A percentile compares a stretch with the other conserved stretches of the same genome.
Conservation (phyloP, 1,140 invertebrate genomes). For the Lepidurus apus region DNA sequence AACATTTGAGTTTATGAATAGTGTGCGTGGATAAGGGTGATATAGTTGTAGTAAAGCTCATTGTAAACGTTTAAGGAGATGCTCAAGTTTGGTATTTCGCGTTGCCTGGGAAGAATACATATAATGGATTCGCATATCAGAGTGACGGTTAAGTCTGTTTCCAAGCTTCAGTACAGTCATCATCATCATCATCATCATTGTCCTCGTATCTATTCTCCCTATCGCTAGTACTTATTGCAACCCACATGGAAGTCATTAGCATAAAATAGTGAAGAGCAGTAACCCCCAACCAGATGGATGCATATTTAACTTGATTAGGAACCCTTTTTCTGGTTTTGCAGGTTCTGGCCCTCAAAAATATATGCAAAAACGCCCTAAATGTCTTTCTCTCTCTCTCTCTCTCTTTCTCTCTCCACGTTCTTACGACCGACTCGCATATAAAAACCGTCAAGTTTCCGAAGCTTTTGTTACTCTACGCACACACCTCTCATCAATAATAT, state of each 20-base stretch:
- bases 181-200: conserved; percentile 5
- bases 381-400: not conserved
- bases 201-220: not conserved
- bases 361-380: conserved; percentile 11
- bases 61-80: too few relatives aligned
- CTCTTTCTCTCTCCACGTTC: not conserved
- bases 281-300: not conserved
- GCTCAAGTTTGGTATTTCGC: not conserved
- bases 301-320: not conserved
- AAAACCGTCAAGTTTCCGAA: not conserved
- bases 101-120: not conserved
- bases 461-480: not conserved
- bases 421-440: not conserved
- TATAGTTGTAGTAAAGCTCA: too few relatives aligned
- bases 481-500: not conserved
- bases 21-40: too few relatives aligned
- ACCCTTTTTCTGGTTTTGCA: not conserved
- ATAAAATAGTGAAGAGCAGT: not conserved
- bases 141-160: not conserved
- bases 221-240: conserved; percentile 10
- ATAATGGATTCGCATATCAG: not conserved
- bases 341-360: not conserved
- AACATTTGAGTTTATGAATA: too few relatives aligned
- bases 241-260: conserved; percentile 1
- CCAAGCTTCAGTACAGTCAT: conserved; percentile 4